phyloP scores from a whole-genome alignment of 2,797 vertebrate genomes.

The Tauraco hartlaubi region DNA sequence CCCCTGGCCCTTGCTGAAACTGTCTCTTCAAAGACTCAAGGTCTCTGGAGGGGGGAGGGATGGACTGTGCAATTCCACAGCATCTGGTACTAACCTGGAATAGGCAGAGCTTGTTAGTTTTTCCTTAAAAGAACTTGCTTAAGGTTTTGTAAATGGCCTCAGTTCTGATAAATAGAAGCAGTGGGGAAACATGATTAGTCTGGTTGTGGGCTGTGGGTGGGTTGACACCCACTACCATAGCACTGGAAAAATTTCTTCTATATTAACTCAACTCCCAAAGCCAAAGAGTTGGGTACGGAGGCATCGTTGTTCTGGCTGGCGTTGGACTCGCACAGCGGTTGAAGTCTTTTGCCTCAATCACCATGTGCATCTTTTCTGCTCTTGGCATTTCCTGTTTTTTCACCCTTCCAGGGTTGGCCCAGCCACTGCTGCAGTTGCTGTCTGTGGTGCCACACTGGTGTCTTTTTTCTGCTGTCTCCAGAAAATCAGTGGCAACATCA shows the following conservation, averaged over 20 bases:
- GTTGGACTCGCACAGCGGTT: neutral
- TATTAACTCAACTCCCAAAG: neutral
- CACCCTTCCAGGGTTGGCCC: neutral
- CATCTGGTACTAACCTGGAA: constrained; percentile 48
- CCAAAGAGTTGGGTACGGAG: neutral
- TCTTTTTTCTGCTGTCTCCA: neutral
- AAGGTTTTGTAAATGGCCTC: constrained; percentile 7
- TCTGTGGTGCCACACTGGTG: neutral
- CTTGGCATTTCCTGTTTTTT: neutral
- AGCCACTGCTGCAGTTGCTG: neutral
- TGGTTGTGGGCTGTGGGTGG: neutral
- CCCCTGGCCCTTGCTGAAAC: constrained; percentile 48
- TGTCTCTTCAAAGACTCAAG: constrained; percentile 50
- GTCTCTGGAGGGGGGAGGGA: constrained; percentile 39
- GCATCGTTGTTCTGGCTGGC: neutral
- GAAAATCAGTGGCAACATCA: neutral
- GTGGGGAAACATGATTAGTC: neutral
- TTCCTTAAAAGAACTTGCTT: neutral
- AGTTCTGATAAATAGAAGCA: constrained; percentile 42
- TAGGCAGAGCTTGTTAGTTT: neutral
- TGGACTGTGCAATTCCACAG: constrained; percentile 13
- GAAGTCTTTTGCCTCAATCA: neutral
- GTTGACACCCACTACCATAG: neutral
- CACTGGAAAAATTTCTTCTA: neutral
- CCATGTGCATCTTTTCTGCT: neutral